Conservation (phyloP, 2,113 vertebrate species). For the Chunga burmeisteri region DNA sequence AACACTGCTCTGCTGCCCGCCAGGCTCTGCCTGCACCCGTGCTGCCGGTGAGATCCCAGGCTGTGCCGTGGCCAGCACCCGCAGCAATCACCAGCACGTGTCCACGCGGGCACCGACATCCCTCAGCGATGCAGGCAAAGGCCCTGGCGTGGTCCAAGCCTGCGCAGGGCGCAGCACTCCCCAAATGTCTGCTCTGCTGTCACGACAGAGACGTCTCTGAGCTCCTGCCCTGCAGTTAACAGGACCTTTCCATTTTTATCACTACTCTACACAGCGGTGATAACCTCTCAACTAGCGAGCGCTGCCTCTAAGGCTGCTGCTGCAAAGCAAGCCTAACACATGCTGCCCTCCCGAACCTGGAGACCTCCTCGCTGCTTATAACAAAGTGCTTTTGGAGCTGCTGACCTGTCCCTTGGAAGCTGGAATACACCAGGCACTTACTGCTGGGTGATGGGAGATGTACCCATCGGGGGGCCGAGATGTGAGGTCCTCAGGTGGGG, state of each 20-base stretch:
- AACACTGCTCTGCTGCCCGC: background rate
- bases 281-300: fast-evolving
- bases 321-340: background rate
- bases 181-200: background rate
- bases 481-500: background rate
- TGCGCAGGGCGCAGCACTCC: background rate
- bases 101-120: fast-evolving
- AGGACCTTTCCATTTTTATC: background rate
- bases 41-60: fast-evolving
- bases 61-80: background rate
- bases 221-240: background rate
- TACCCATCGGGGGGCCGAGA: background rate
- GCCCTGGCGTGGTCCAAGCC: fast-evolving
- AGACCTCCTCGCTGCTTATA: background rate
- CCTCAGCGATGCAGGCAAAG: fast-evolving
- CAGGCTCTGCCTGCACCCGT: background rate
- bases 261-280: background rate
- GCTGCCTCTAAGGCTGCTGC: background rate
- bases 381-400: background rate
- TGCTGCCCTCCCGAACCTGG: background rate
- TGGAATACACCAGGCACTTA: background rate
- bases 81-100: fast-evolving
- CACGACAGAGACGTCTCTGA: background rate
- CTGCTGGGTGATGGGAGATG: background rate
- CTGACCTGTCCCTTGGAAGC: background rate